Base-by-base conservation (phyloP, 2,797 vertebrate species). In the Pteropus rufus region DNA sequence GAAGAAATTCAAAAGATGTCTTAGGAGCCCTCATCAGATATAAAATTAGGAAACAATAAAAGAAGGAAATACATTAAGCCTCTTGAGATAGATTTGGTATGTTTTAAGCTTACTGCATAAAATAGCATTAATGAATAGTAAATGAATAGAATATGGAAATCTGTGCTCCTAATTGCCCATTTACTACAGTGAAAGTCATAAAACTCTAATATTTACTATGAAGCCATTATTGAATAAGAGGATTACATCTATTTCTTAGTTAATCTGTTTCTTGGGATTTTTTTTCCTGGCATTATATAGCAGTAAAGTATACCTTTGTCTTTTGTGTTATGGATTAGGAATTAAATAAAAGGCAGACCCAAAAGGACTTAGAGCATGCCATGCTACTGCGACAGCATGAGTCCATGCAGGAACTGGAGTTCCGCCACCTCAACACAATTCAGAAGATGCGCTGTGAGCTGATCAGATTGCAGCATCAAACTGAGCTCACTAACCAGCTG, bases 321-420 rank as follows among this genome's bases (percentile, higher is more conserved):
- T 95, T 93, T 96, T 80, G 24, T 93, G 34, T 95, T 92, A 54
- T 96, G 97, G 62, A 89, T 81, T 98, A 99, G 99, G 99, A 99
- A 97, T 98, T 99, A 56, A 99, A 99, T 98, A 99, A 99, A 98
- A 99, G 99, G 76, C 99, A 99, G 98, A 99, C 99, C 0, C 99
- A 99, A 98, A 99, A 99, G 98, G 99, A 99, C 98, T 98, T 99
- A 98, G 99, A 99, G 97, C 99, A 99, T 2, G 99, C 99, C 93
- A 99, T 99, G 99, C 98, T 99, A 92, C 99, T 99, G 89, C 99
- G 99, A 52, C 99, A 99, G 97, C 99, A 99, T 4, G 99, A 99
- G 98, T 99, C 99, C 98, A 99, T 99, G 99, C 99, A 99, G 97
- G 99, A 99, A 98, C 98, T 99, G 98, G 99, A 99, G 98, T 99